Conservation (phyloP, 2,113 vertebrate genomes). For the Manacus vitellinus region DNA sequence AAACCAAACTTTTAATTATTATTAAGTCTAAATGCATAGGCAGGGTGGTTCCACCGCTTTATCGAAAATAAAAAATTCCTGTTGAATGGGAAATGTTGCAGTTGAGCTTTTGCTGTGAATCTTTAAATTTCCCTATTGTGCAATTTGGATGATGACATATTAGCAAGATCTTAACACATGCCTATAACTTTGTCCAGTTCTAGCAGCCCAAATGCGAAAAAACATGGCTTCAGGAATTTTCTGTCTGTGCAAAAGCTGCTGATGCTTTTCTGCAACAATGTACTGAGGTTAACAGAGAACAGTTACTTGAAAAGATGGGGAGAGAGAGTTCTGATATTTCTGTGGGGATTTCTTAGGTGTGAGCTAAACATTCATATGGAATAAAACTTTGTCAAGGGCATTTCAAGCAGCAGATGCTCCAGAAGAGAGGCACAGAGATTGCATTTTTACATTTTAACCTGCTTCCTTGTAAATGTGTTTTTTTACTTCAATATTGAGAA, state of each 20-base stretch:
- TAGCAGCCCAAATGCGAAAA: background rate
- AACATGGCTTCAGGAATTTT: background rate
- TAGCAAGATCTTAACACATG: background rate
- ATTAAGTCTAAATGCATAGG: background rate
- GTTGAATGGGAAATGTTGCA: background rate
- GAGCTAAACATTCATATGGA: background rate
- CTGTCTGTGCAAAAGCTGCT: background rate
- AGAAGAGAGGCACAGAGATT: background rate
- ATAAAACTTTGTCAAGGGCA: background rate
- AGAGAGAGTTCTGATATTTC: background rate
- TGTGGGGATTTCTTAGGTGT: background rate
- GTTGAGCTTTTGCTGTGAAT: background rate
- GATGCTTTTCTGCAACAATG: background rate
- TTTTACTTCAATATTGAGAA: background rate
- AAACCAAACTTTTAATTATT: too few species aligned
- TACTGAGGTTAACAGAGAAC: background rate
- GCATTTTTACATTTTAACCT: background rate
- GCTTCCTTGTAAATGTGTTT: background rate
- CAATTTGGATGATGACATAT: background rate
- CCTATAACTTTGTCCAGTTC: background rate
- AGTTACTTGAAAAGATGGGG: background rate
- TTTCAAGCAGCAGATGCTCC: background rate
- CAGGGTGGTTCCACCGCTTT: background rate
- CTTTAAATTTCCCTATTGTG: background rate
- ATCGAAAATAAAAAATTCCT: background rate